Evolutionary conservation across 2,113 vertebrate genomes (phyloP).

Genomic region (Saccopteryx leptura): DNA sequence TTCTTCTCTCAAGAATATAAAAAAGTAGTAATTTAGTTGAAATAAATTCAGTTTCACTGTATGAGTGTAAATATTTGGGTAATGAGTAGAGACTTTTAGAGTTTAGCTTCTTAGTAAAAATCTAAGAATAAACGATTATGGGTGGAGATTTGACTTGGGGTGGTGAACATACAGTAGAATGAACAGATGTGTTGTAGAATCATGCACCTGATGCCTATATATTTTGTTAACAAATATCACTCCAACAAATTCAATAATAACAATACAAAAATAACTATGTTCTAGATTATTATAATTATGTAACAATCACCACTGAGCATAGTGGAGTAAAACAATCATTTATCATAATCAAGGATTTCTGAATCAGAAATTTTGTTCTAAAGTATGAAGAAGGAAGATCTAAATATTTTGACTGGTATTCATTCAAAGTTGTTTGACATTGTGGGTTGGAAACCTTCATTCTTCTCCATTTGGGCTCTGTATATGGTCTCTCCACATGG

Average conservation of each 20-base stretch:
- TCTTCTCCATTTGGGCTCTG: neutral
- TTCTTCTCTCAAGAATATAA: conserved; percentile 49
- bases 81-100: conserved; percentile 47
- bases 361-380: neutral
- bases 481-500: neutral
- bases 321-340: neutral
- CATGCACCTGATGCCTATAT: too few species aligned
- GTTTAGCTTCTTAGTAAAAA: conserved; percentile 46
- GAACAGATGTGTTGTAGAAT: too few species aligned
- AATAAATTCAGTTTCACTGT: conserved; percentile 46
- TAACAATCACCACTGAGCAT: neutral
- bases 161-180: too few species aligned
- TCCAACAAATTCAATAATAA: too few species aligned
- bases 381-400: neutral
- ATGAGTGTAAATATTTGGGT: conserved; percentile 41
- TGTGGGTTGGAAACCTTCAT: neutral
- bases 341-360: conserved; percentile 15
- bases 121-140: neutral
- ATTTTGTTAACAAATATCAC: too few species aligned
- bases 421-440: neutral
- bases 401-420: neutral
- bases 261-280: neutral
- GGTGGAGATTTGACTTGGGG: too few species aligned
- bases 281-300: neutral
- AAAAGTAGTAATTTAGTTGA: conserved; percentile 37